A percentile compares a stretch with the other conserved stretches of the same genome.
Conservation (phyloP, 2,797 vertebrate species). For the Amniataba percoides region DNA sequence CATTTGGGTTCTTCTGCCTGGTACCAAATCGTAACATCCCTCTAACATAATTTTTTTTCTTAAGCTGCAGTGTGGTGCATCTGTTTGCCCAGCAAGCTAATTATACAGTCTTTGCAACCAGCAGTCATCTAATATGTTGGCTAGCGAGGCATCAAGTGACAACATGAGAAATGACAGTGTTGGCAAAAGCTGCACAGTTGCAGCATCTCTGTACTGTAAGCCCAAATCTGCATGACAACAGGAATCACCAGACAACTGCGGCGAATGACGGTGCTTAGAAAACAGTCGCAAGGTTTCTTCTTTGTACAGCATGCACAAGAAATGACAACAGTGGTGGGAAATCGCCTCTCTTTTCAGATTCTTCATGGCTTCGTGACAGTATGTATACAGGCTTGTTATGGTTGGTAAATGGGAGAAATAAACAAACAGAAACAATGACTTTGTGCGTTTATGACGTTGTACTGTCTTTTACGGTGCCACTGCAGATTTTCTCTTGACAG, state of each 20-base stretch:
- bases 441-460: not conserved
- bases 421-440: not conserved
- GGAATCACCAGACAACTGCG: not conserved
- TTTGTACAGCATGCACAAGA: not conserved
- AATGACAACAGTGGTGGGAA: not conserved
- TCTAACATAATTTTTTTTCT: not conserved
- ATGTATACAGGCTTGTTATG: not conserved
- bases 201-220: not conserved
- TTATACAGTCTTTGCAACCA: not conserved
- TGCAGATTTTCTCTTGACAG: constrained; percentile 3
- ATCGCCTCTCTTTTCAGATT: not conserved
- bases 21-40: too few relatives aligned
- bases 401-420: not conserved
- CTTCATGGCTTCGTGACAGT: not conserved
- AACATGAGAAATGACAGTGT: not conserved
- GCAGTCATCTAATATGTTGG: not conserved
- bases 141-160: not conserved
- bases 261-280: not conserved
- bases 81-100: not conserved
- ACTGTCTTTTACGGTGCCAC: not conserved
- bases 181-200: not conserved
- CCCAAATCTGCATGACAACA: not conserved
- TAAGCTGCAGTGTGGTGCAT: not conserved
- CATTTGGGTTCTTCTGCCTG: too few relatives aligned
- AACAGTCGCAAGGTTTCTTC: not conserved